Evolutionary conservation across 1,140 invertebrate genomes (phyloP).

Genomic region (Drosophila tropicalis): DNA sequence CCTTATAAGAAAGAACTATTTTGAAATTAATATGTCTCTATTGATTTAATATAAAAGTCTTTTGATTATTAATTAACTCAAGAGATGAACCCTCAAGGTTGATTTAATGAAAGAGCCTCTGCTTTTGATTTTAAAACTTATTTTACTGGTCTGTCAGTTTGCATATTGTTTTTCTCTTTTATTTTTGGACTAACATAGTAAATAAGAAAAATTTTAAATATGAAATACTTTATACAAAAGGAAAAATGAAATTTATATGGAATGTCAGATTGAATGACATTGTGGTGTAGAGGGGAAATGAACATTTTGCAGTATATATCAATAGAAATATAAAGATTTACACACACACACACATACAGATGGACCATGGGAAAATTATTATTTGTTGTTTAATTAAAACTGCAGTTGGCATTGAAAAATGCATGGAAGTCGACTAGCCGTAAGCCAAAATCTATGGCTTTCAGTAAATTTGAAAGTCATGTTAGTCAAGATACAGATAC

Average conservation of each 20-base stretch:
- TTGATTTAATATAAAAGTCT: too few relatives aligned
- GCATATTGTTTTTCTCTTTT: not conserved
- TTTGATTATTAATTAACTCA: too few relatives aligned
- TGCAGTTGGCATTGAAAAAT: slow-evolving; percentile 78
- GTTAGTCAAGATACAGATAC: not conserved
- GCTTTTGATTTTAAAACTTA: not conserved
- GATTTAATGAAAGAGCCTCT: not conserved
- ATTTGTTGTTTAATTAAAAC: slow-evolving; percentile 77
- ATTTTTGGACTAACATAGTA: not conserved
- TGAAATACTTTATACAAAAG: slow-evolving; percentile 2
- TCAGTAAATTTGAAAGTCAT: slow-evolving; percentile 24
- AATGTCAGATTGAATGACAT: slow-evolving; percentile 10
- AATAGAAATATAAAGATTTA: slow-evolving; percentile 12
- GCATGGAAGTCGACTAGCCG: slow-evolving; percentile 37
- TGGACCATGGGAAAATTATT: slow-evolving; percentile 45
- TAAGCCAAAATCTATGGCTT: slow-evolving; percentile 36
- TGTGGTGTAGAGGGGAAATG: not conserved
- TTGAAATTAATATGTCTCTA: too few relatives aligned
- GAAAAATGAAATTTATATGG: not conserved
- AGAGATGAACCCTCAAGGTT: not conserved
- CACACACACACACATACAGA: not conserved
- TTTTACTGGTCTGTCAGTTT: not conserved
- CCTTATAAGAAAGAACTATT: too few relatives aligned
- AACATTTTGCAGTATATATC: slow-evolving; percentile 10
- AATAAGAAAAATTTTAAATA: slow-evolving; percentile 1